A percentile compares a stretch with the other conserved stretches of the same genome.
Evolutionary conservation across 2,888 invertebrate genomes (phyloP).

Genomic region (Limnephilus lunatus): DNA sequence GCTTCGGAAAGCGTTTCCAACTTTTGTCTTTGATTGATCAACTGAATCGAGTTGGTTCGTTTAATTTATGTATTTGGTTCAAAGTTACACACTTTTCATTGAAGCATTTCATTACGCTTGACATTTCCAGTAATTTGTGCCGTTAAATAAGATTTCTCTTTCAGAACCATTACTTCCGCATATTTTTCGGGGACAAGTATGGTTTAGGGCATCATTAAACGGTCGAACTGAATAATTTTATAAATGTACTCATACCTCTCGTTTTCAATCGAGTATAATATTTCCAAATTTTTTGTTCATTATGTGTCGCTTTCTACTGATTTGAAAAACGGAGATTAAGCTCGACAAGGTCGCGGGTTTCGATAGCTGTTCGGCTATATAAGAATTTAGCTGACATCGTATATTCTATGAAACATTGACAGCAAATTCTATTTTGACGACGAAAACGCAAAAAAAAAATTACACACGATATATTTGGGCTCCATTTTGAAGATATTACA

Average conservation of each 20-base stretch:
- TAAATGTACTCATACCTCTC: background rate
- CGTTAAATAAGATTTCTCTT: background rate
- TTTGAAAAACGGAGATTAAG: no score
- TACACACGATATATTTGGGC: no score
- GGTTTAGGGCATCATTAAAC: background rate
- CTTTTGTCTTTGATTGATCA: background rate
- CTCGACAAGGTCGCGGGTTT: no score
- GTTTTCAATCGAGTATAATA: background rate
- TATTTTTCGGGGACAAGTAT: background rate
- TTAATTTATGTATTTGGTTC: background rate
- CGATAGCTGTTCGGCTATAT: no score
- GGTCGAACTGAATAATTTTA: background rate
- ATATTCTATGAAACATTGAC: no score
- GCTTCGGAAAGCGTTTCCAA: background rate
- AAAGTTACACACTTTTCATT: background rate
- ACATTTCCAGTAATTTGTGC: background rate
- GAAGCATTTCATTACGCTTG: background rate
- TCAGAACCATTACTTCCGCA: background rate
- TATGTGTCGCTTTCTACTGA: no score
- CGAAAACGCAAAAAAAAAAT: no score
- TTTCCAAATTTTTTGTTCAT: no score
- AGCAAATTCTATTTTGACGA: no score
- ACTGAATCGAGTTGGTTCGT: background rate
- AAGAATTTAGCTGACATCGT: no score
- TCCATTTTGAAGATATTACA: no score